A percentile compares a stretch with the other conserved stretches of the same genome.
These are phyloP conservation scores for Schrankia costaestrigalis DNA, from an alignment of 2,888 invertebrate genomes.

Conservation along the genomic window DNA sequence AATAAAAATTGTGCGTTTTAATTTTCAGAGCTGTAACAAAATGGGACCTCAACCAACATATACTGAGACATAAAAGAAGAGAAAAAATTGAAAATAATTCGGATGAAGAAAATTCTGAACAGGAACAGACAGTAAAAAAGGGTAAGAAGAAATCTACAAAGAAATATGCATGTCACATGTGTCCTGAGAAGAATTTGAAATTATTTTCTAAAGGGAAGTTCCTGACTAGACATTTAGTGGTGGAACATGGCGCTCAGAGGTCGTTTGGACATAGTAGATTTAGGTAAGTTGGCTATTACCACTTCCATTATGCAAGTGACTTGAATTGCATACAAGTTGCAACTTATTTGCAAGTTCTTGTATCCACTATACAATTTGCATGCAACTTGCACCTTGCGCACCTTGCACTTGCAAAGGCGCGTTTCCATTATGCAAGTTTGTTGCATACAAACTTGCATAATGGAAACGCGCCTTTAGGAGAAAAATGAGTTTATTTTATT, in stretches of 20 bases:
- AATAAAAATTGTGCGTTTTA: too few species aligned
- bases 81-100: slow-evolving; percentile 41
- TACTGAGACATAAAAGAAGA: slow-evolving; percentile 64
- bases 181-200: slow-evolving; percentile 76
- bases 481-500: not conserved
- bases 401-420: too few species aligned
- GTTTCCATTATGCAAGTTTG: too few species aligned
- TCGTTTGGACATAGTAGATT: slow-evolving; percentile 89
- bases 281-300: slow-evolving; percentile 59
- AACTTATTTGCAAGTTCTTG: too few species aligned
- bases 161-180: slow-evolving; percentile 86
- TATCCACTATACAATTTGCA: too few species aligned
- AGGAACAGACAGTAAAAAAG: too few species aligned
- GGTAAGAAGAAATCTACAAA: slow-evolving; percentile 49
- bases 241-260: slow-evolving; percentile 86
- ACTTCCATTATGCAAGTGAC: too few species aligned
- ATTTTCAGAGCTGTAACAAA: slow-evolving; percentile 79
- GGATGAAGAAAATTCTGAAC: slow-evolving; percentile 36
- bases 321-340: too few species aligned
- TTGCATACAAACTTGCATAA: too few species aligned
- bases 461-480: too few species aligned
- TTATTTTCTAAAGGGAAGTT: slow-evolving; percentile 83
- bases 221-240: slow-evolving; percentile 86
- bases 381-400: too few species aligned
- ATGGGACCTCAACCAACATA: slow-evolving; percentile 81